Evolutionary conservation across 2,113 vertebrate species (phyloP).

Genomic region (Bos indicus): DNA sequence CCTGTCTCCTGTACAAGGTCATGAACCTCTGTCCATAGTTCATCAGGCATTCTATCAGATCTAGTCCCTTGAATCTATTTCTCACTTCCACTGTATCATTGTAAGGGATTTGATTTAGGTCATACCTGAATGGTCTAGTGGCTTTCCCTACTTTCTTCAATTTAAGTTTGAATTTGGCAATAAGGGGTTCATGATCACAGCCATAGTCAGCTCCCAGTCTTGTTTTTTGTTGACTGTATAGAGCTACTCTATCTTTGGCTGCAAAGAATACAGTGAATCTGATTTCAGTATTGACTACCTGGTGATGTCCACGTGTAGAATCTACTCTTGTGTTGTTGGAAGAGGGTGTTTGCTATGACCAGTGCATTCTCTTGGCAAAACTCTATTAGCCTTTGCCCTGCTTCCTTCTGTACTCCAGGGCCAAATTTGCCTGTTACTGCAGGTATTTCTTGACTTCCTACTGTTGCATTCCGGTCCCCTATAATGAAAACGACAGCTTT

Average conservation of each 20-base stretch:
- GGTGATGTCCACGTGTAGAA: neutral
- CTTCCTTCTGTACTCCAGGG: neutral
- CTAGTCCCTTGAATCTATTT: neutral
- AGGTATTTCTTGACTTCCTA: neutral
- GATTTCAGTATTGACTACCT: neutral
- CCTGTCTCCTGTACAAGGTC: neutral
- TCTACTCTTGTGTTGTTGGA: neutral
- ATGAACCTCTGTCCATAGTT: rapidly evolving
- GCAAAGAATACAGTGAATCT: neutral
- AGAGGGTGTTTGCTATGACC: neutral
- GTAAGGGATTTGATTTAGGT: neutral
- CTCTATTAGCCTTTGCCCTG: neutral
- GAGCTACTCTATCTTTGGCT: neutral
- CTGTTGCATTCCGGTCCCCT: neutral
- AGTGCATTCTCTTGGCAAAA: neutral
- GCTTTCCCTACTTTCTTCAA: neutral
- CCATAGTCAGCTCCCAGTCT: neutral
- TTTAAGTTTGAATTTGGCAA: neutral
- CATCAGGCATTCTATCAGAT: neutral
- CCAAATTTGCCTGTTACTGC: neutral
- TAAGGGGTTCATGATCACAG: neutral
- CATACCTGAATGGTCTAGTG: neutral
- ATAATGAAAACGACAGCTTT: neutral
- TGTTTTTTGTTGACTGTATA: neutral
- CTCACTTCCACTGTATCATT: neutral